Base-by-base conservation (phyloP, 1,140 invertebrate genomes). In the Dendrolimus punctatus region DNA sequence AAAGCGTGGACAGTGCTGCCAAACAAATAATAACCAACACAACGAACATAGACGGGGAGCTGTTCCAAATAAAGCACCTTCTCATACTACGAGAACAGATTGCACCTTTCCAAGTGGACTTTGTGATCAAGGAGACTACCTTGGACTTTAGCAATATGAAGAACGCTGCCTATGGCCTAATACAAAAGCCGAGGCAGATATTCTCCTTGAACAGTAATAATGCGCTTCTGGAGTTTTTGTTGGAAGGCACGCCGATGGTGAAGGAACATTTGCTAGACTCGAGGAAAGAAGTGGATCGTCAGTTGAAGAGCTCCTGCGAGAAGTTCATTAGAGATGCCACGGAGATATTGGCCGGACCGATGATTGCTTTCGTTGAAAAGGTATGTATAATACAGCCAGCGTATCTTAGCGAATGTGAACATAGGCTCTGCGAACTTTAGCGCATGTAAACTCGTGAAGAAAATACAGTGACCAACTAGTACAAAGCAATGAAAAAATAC, bases 1-100 rank as follows among this genome's bases (percentile, higher is more conserved):
- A 96, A 63, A 99, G 96, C 63, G 91, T 99, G 4, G 91, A 94
- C 47, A 88, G 87, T 54, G 97, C 98, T 2, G 92, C 90, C 4
- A 82, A 90, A 41, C 90, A 91, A 58, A 96, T 96, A 56, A 87
- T 92, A 3, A 63, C 85, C 1, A 90, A 88, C 46, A 80, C 92
- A 87, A 93, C 92, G 5, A 75, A 89, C 5, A 88, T 98, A n/a
- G 98, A 99, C 87, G 97, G 96, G 0, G 92, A 96, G 73, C 87
- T 99, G 6, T 99, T 99, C 86, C 93, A 99, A 83, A 97, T 99
- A 40, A 99, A 99, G 86, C 98, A 99, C 89, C 87, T 99, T 44
- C 87, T 99, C 4, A 99, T 99, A 49, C 85, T 99, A 0, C 84
- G 98, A 23, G 98, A 99, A 77, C 98, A 99, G 87, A 99, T 99